These are phyloP conservation scores for Rhombomys opimus DNA, from an alignment of 2,113 vertebrate species.

Conservation along the genomic window DNA sequence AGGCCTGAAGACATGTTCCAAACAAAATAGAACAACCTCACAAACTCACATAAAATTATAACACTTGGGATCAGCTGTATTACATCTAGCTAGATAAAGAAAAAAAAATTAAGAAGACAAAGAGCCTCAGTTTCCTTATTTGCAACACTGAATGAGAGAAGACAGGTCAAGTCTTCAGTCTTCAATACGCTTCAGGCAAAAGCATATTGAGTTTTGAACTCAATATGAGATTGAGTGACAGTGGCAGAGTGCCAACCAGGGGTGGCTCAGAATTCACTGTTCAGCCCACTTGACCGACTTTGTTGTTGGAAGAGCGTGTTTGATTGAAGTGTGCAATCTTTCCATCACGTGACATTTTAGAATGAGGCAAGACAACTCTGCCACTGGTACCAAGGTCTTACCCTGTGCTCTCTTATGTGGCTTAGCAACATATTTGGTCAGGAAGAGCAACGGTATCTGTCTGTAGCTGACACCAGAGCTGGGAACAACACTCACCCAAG, in stretches of 20 bases:
- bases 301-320: not conserved
- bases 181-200: not conserved
- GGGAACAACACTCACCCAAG: not conserved
- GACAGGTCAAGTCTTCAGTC: conserved; percentile 5
- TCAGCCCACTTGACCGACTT: not conserved
- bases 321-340: not conserved
- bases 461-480: not conserved
- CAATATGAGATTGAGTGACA: not conserved
- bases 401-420: not conserved
- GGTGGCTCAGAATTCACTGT: not conserved
- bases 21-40: not conserved
- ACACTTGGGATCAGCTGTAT: not conserved
- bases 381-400: not conserved
- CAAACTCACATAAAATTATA: not conserved
- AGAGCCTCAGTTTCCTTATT: not conserved
- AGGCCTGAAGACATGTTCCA: not conserved
- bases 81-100: not conserved
- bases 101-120: conserved; percentile 28
- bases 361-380: not conserved
- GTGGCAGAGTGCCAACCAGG: not conserved
- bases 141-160: not conserved
- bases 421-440: not conserved
- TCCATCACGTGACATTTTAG: not conserved
- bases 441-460: not conserved
- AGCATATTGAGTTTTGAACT: not conserved